Evolutionary conservation across 2,888 invertebrate genomes (phyloP).

Genomic region (Zeuzera pyrina): DNA sequence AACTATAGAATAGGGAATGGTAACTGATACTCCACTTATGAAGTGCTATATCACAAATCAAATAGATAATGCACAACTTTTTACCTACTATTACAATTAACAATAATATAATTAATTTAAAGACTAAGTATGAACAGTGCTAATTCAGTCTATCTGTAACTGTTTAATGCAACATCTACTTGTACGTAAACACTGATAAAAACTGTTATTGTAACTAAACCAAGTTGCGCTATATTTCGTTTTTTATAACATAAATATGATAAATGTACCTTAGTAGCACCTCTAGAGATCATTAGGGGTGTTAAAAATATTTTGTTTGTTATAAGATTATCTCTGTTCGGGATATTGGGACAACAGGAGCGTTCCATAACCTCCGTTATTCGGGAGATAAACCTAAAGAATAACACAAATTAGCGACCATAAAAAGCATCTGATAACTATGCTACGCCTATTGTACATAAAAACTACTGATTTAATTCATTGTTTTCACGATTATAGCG

Average conservation of each 20-base stretch:
- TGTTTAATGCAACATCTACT: no score
- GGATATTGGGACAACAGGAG: constrained; percentile 52
- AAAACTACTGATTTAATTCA: constrained; percentile 58
- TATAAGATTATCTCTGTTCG: constrained; percentile 52
- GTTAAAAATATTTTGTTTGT: constrained; percentile 45
- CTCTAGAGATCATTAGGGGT: constrained; percentile 60
- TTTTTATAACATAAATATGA: constrained; percentile 16
- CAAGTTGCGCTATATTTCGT: not conserved
- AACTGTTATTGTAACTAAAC: no score
- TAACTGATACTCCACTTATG: no score
- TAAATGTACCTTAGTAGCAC: constrained; percentile 52
- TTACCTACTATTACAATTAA: no score
- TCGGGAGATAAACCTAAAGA: constrained; percentile 54
- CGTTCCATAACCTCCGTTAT: constrained; percentile 67
- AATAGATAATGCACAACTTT: no score
- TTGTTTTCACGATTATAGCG: constrained; percentile 40
- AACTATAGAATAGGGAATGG: no score
- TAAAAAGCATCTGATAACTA: constrained; percentile 22
- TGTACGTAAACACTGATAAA: constrained; percentile 53
- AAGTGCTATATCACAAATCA: no score
- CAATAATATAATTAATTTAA: no score
- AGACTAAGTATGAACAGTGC: no score
- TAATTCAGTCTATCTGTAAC: no score
- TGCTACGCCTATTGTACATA: constrained; percentile 27
- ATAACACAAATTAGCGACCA: constrained; percentile 35